Evolutionary conservation across 2,797 vertebrate genomes (phyloP).

Genomic region (Pangasius krempfi): DNA sequence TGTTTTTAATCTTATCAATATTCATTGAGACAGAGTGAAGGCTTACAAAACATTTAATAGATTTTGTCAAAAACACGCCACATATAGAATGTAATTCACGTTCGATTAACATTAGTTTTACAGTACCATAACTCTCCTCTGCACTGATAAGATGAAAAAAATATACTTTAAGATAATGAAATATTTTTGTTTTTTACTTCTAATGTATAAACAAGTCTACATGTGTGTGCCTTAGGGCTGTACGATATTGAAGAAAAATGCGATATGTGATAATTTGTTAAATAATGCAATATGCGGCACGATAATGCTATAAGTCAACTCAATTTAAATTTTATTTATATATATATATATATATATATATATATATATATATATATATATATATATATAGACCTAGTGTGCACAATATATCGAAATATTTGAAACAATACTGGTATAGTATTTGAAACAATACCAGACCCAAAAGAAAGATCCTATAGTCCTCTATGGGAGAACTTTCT

Average conservation of each 20-base stretch:
- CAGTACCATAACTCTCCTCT: neutral
- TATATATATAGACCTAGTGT: too few species aligned
- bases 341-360: neutral
- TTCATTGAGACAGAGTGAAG: neutral
- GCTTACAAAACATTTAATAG: neutral
- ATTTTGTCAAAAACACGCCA: neutral
- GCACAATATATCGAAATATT: too few species aligned
- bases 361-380: too few species aligned
- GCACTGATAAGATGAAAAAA: neutral
- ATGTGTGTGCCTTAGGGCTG: neutral
- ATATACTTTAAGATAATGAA: neutral
- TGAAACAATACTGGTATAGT: too few species aligned
- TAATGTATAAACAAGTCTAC: neutral
- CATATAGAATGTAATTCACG: neutral
- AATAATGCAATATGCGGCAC: too few species aligned
- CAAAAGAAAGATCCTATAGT: slow-evolving; percentile 1
- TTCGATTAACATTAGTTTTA: neutral
- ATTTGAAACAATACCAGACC: neutral
- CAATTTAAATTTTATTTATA: too few species aligned
- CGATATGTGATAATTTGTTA: too few species aligned
- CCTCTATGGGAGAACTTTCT: slow-evolving; percentile 22
- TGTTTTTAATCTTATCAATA: neutral
- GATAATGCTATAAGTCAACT: too few species aligned
- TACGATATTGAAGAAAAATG: too few species aligned
- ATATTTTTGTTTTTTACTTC: neutral